Conservation (phyloP, 2,797 vertebrate species). For the Gymnoscopelus microlampas region DNA sequence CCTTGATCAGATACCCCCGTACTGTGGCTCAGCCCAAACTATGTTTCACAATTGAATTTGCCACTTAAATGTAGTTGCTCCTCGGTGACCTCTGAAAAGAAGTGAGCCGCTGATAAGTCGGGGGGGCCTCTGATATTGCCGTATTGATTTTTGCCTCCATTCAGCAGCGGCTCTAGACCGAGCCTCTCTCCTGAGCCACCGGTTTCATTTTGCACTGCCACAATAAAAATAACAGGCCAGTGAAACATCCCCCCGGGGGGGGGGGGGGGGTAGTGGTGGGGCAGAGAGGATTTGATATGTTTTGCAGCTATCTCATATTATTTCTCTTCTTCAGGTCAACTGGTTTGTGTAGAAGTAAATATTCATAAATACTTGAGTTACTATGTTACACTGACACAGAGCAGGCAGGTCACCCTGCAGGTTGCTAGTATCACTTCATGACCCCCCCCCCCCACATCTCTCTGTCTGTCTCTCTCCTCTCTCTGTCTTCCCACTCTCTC, state of each 20-base stretch:
- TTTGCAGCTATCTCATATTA: slow-evolving; percentile 55
- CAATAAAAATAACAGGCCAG: slow-evolving; percentile 86
- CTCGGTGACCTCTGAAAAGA: slow-evolving; percentile 82
- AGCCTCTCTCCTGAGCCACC: slow-evolving; percentile 67
- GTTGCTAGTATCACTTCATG: background rate
- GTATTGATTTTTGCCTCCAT: slow-evolving; percentile 86
- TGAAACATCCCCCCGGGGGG: slow-evolving; percentile 77
- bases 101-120: slow-evolving; percentile 84
- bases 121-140: slow-evolving; percentile 80
- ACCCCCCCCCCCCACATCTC: background rate
- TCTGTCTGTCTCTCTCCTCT: background rate
- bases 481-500: background rate
- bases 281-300: slow-evolving; percentile 54
- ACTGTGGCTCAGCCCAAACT: slow-evolving; percentile 63
- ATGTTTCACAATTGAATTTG: slow-evolving; percentile 82
- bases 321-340: too few relatives aligned
- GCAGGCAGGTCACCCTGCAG: slow-evolving; percentile 11
- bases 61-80: slow-evolving; percentile 82
- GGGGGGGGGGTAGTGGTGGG: slow-evolving; percentile 50
- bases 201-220: slow-evolving; percentile 84
- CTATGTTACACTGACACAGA: slow-evolving; percentile 12
- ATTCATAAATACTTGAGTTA: slow-evolving; percentile 16
- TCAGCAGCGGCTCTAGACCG: slow-evolving; percentile 61
- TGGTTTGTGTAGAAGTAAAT: slow-evolving; percentile 22
- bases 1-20: slow-evolving; percentile 67